These are phyloP conservation scores for Priapulus caudatus DNA, from an alignment of 2,888 invertebrate genomes.

Conservation along the genomic window DNA sequence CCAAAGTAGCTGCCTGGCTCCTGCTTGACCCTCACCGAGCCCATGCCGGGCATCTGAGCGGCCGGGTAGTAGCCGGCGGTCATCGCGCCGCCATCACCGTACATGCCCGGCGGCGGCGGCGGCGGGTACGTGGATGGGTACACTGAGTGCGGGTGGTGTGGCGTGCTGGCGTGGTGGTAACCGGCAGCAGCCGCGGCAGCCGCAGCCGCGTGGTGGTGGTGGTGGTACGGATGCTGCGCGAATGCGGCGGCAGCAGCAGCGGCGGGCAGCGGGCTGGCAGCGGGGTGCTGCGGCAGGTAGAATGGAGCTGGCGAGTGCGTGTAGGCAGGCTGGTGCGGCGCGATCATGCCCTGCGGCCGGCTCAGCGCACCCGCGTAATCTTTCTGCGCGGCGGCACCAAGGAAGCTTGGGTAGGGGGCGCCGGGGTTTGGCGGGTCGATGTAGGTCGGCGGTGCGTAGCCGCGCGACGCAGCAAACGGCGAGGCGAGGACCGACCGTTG, in stretches of 20 bases:
- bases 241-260: background rate
- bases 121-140: background rate
- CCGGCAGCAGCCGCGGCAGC: no score
- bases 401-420: background rate
- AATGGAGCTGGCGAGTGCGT: background rate
- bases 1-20: conserved; percentile 3
- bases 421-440: background rate
- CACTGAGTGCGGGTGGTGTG: no score
- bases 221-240: background rate
- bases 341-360: background rate
- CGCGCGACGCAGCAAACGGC: background rate
- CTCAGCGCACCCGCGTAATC: background rate
- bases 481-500: background rate
- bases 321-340: background rate
- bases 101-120: background rate
- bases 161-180: background rate
- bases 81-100: background rate
- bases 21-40: background rate
- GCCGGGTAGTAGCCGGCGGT: background rate
- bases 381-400: background rate
- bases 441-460: background rate
- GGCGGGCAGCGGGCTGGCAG: background rate
- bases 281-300: background rate
- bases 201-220: background rate
- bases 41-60: background rate